phyloP scores from a whole-genome alignment of 2,113 vertebrate genomes.

The Panthera leo region DNA sequence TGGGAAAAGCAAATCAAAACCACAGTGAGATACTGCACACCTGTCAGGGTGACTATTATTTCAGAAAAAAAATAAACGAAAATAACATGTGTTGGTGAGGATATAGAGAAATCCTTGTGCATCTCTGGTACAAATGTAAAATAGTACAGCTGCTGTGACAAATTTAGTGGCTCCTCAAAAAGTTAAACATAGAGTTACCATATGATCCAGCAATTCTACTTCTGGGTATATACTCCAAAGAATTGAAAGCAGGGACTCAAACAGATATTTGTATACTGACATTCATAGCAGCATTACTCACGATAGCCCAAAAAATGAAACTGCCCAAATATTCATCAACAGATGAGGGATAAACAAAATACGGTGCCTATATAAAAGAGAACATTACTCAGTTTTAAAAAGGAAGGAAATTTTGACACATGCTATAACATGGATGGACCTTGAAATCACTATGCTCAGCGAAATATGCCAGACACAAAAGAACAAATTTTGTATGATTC shows the following conservation, averaged over 20 bases:
- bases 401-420: neutral
- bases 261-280: neutral
- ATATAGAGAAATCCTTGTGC: neutral
- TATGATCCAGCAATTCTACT: neutral
- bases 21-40: neutral
- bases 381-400: neutral
- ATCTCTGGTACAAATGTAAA: neutral
- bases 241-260: neutral
- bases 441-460: neutral
- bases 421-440: neutral
- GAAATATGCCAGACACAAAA: neutral
- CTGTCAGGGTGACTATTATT: neutral
- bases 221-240: neutral
- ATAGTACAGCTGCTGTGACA: neutral
- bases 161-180: neutral
- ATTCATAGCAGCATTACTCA: neutral
- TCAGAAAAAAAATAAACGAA: neutral
- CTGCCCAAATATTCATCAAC: neutral
- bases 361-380: neutral
- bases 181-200: neutral
- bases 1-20: neutral
- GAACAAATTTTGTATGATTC: neutral
- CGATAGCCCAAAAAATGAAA: neutral
- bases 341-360: neutral
- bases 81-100: neutral